These are phyloP conservation scores for Cassiopea xamachana DNA, from an alignment of 30 jellyfish, hydroid and myxozoan species.

Conservation along the genomic window DNA sequence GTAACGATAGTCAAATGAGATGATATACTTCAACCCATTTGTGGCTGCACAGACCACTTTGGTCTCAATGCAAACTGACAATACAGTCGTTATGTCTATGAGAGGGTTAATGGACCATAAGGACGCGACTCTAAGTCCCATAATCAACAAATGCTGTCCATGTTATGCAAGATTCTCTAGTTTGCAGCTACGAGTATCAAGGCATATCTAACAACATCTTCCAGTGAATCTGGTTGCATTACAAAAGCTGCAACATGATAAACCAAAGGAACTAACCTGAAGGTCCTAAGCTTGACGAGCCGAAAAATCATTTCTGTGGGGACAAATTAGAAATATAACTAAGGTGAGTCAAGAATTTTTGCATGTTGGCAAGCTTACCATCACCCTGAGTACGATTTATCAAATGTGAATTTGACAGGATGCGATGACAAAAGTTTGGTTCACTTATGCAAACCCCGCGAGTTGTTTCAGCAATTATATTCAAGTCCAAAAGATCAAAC, in stretches of 20 bases:
- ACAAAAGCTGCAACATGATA: too few species aligned
- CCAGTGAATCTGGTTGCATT: too few species aligned
- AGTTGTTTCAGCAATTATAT: neutral
- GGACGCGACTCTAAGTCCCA: neutral
- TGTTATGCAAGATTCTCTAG: too few species aligned
- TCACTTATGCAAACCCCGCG: neutral
- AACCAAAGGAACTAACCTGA: too few species aligned
- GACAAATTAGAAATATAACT: too few species aligned
- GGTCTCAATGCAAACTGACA: neutral
- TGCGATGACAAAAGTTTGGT: neutral
- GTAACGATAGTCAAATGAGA: neutral
- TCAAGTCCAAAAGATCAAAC: constrained; percentile 54
- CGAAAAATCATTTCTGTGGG: too few species aligned
- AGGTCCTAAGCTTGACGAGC: too few species aligned
- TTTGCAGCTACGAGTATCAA: too few species aligned
- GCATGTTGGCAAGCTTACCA: neutral
- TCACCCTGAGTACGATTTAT: neutral
- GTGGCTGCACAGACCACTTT: neutral
- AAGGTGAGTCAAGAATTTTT: neutral
- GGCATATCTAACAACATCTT: too few species aligned
- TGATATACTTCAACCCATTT: neutral
- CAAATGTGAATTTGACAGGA: neutral
- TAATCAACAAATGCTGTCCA: neutral
- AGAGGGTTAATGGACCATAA: neutral
- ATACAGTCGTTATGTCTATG: neutral